phyloP scores from a whole-genome alignment of 2,797 vertebrate species.

The Parauchenoglanis ngamensis region DNA sequence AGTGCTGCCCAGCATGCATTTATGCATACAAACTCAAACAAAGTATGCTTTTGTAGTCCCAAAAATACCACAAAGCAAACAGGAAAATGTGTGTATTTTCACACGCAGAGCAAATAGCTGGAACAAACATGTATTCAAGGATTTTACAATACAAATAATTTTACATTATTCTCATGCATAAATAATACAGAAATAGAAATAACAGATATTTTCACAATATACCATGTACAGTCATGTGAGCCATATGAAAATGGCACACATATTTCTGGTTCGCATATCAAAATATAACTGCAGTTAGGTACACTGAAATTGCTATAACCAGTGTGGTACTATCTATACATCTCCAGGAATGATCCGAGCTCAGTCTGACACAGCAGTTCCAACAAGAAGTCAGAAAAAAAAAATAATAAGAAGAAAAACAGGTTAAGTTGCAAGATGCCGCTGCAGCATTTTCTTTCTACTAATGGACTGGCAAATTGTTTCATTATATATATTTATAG shows the following conservation, averaged over 20 bases:
- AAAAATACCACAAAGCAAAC: constrained; percentile 41
- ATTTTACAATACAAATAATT: constrained; percentile 3
- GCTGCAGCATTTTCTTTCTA: neutral
- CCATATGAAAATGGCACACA: neutral
- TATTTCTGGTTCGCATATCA: neutral
- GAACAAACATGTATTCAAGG: constrained; percentile 18
- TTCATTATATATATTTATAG: neutral
- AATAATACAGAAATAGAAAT: constrained; percentile 22
- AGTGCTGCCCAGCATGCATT: constrained; percentile 26
- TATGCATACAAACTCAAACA: constrained; percentile 34
- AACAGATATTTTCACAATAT: constrained; percentile 3
- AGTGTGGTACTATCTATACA: neutral
- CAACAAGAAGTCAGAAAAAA: neutral
- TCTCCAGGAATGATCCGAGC: neutral
- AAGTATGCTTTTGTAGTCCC: constrained; percentile 37
- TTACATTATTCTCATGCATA: constrained; percentile 23
- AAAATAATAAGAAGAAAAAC: neutral
- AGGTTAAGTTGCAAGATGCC: no score
- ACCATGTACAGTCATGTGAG: neutral
- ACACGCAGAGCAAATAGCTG: constrained; percentile 14
- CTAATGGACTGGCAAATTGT: neutral
- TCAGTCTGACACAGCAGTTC: neutral
- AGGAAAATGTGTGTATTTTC: constrained; percentile 34
- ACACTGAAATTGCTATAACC: neutral
- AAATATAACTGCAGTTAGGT: neutral